Conservation (phyloP, 2,888 invertebrate species). For the Ariolimax columbianus region DNA sequence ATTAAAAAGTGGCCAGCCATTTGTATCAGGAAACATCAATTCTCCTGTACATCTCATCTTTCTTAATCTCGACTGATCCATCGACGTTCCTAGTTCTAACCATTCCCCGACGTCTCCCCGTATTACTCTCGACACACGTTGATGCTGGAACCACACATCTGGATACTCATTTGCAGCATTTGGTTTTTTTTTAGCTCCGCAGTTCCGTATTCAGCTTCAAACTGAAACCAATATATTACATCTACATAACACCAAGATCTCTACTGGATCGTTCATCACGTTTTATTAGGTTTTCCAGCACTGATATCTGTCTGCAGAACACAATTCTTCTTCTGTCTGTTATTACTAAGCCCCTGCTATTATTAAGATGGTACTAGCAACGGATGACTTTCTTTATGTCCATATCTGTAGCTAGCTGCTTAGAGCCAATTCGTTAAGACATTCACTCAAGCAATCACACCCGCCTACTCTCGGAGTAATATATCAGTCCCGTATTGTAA, state of each 20-base stretch:
- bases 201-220: neutral
- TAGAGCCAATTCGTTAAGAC: no score
- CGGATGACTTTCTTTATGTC: no score
- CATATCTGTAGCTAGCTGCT: no score
- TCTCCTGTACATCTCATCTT: slow-evolving; percentile 39
- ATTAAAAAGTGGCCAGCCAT: slow-evolving; percentile 39
- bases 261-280: neutral
- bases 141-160: neutral
- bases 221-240: neutral
- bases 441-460: no score
- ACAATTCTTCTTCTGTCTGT: neutral
- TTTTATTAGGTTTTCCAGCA: slow-evolving; percentile 6
- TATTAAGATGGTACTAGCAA: no score
- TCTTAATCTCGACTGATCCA: slow-evolving; percentile 45
- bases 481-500: no score
- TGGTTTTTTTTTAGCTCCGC: neutral
- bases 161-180: neutral
- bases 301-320: neutral
- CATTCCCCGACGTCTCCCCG: neutral
- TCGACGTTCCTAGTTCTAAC: neutral
- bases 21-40: slow-evolving; percentile 47
- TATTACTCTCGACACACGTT: neutral
- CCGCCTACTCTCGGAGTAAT: no score
- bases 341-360: neutral
- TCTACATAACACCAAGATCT: neutral